phyloP scores from a whole-genome alignment of 2,797 vertebrate species.

The Anolis apletophallus region DNA sequence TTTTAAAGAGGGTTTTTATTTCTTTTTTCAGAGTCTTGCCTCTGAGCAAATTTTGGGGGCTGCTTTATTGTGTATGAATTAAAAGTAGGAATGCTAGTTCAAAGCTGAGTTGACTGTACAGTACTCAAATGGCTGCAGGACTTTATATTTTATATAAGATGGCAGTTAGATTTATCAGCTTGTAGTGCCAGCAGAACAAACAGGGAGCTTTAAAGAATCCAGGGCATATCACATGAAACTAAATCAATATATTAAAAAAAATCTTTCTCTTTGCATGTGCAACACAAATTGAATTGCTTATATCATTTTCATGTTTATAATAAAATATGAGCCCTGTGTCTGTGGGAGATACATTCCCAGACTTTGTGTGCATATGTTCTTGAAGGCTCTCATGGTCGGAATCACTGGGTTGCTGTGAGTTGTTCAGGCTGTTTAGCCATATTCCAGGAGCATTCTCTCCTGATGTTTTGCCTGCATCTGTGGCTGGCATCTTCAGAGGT shows the following conservation, averaged over 20 bases:
- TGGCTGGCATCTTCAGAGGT: too few relatives aligned
- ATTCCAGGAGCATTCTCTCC: too few relatives aligned
- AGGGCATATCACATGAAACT: conserved; percentile 32
- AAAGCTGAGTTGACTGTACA: conserved; percentile 47
- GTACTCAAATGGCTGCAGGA: conserved; percentile 13
- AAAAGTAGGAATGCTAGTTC: conserved; percentile 64
- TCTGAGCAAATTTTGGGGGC: conserved; percentile 38
- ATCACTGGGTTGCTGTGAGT: too few relatives aligned
- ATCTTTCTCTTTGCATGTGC: not conserved
- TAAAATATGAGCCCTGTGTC: too few relatives aligned
- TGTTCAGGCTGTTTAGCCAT: too few relatives aligned
- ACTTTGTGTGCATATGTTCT: too few relatives aligned
- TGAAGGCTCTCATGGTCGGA: too few relatives aligned
- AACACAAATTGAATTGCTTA: not conserved
- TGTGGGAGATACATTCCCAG: too few relatives aligned
- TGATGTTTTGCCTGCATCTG: too few relatives aligned
- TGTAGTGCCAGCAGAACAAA: conserved; percentile 41
- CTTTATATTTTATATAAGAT: conserved; percentile 54
- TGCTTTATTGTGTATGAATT: conserved; percentile 51
- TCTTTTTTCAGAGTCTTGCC: conserved; percentile 29
- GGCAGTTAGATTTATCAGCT: conserved; percentile 28
- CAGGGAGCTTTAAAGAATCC: conserved; percentile 44
- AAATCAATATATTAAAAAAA: not conserved
- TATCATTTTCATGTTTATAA: not conserved
- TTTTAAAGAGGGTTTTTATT: conserved; percentile 19